Base-by-base conservation (phyloP, 2,888 invertebrate genomes). In the Siphonodentalium dalli region DNA sequence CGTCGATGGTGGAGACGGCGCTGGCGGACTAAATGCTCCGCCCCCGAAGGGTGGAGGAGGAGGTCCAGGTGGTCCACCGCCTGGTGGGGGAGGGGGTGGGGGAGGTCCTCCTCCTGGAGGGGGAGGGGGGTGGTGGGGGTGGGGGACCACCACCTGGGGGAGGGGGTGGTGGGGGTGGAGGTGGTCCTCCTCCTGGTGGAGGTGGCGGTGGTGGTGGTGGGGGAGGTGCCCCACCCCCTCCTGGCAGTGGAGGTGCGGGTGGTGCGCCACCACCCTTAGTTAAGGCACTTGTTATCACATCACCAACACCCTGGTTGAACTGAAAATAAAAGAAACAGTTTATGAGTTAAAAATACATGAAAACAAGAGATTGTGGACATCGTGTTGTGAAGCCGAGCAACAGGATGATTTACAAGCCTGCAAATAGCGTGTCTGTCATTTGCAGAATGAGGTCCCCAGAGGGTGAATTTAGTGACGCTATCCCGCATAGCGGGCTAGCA, bases 1-100 rank as follows among this genome's bases (percentile, higher is more conserved):
- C 45, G 73, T 74, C 27, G 66, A 47, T 4, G 68, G 69, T 15
- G 74, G 71, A n/a, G 69, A 50, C 24, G 61, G 48, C n/a, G 48
- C 53, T 50, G 66, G 70, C 59, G 65, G 69, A 45, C 74, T 76
- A 46, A 50, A 74, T 0, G 87, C 87, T 46, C 84, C 84, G 4
- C 85, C 78, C 20, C 45, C 61, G 35, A 55, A 40, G 40, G 78
- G 85, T 76, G 84, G 85, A 0, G 82, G 85, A 0, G 87, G 87
- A 47, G 84, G 84, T 8, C 85, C 78, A 20, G 57, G 63, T 8
- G 74, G 74, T 18, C 67, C 72, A 59, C 68, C 70, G 44, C 77
- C 77, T 43, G 61, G 74, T 0, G 87, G 87, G 23, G 55, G 66
- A 41, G 65, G 58, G n/a, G 79, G 85, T 75, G 84, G 86, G 0